These are phyloP conservation scores for Uloborus diversus DNA, from an alignment of 1,140 invertebrate species.

Conservation along the genomic window DNA sequence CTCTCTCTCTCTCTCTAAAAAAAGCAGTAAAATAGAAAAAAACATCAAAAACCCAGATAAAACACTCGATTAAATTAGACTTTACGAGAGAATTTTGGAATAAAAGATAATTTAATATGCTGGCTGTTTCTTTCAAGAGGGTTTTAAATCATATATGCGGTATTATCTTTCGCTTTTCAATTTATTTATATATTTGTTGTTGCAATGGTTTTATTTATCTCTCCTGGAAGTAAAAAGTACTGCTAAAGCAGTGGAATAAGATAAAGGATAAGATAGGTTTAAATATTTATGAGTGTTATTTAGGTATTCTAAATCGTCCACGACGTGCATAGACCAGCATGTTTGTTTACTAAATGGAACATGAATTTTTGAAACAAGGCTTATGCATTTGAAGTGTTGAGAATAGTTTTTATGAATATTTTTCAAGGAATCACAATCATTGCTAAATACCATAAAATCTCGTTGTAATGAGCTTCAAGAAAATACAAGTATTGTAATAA, in stretches of 20 bases:
- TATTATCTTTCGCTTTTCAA: conserved; percentile 9
- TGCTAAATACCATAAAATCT: too few species aligned
- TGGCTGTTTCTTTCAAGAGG: background rate
- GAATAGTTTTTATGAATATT: too few species aligned
- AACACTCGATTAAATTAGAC: conserved; percentile 5
- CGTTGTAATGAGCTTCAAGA: too few species aligned
- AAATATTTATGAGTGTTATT: conserved; percentile 8
- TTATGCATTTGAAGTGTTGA: too few species aligned
- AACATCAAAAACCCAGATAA: too few species aligned
- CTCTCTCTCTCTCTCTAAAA: too few species aligned
- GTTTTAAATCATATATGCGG: background rate
- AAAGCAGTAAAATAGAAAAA: too few species aligned
- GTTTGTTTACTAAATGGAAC: too few species aligned
- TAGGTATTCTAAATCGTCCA: background rate
- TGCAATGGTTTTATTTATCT: conserved; percentile 16
- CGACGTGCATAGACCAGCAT: too few species aligned
- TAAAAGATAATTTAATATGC: background rate
- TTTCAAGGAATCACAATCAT: too few species aligned
- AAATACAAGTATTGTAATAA: too few species aligned
- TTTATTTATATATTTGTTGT: background rate
- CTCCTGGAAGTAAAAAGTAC: background rate
- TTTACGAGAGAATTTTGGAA: background rate
- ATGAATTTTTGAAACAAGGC: too few species aligned
- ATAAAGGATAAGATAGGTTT: background rate
- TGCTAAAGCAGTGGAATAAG: background rate